Conservation (phyloP, 1,140 invertebrate species). For the Spodoptera litura region DNA sequence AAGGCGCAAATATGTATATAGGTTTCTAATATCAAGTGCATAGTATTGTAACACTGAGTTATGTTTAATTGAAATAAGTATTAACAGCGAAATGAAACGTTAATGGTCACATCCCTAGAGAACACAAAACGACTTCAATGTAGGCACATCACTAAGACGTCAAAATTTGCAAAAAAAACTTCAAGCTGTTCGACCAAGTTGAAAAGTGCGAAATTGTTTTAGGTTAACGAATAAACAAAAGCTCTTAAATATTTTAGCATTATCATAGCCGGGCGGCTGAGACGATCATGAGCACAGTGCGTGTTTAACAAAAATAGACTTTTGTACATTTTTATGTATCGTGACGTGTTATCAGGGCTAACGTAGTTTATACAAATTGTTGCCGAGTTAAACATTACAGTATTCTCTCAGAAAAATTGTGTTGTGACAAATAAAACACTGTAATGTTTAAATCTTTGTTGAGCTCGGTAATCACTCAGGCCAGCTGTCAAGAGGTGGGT, state of each 20-base stretch:
- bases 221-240: conserved; percentile 44
- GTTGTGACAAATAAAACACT: conserved; percentile 77
- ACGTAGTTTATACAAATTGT: conserved; percentile 71
- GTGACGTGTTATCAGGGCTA: conserved; percentile 80
- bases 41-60: too few species aligned
- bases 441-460: conserved; percentile 85
- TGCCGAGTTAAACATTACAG: conserved; percentile 70
- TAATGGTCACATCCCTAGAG: background rate
- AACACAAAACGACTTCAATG: background rate
- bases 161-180: conserved; percentile 56
- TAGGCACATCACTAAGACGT: conserved; percentile 58
- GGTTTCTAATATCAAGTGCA: too few species aligned
- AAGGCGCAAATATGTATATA: too few species aligned
- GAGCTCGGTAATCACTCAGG: conserved; percentile 82
- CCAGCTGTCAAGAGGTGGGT: conserved; percentile 88
- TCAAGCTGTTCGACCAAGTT: conserved; percentile 51
- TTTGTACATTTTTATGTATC: conserved; percentile 80
- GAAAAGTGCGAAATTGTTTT: conserved; percentile 45
- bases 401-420: conserved; percentile 68
- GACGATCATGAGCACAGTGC: conserved; percentile 79
- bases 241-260: conserved; percentile 49
- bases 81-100: background rate
- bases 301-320: conserved; percentile 83
- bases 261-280: conserved; percentile 64
- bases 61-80: too few species aligned